Conservation (phyloP, 2,888 invertebrate genomes). For the Apotomis capreana region DNA sequence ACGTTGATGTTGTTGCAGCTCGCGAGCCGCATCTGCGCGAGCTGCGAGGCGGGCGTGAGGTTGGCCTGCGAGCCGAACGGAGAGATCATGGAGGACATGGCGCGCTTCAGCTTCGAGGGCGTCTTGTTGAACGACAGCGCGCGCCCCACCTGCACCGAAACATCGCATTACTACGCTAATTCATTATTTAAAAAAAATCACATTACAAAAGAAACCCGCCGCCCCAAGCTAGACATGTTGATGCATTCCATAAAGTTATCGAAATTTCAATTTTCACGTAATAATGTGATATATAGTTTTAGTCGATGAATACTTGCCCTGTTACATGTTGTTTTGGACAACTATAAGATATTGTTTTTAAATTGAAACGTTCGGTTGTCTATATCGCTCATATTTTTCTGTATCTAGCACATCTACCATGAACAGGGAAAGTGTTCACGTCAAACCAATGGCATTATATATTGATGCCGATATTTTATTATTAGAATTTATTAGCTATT, state of each 20-base stretch:
- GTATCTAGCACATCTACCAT: too few relatives aligned
- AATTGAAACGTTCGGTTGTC: too few relatives aligned
- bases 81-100: slow-evolving; percentile 97
- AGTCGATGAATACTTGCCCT: too few relatives aligned
- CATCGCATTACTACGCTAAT: neutral
- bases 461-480: too few relatives aligned
- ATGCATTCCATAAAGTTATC: neutral
- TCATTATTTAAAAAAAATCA: neutral
- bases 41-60: slow-evolving; percentile 91
- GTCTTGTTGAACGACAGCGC: slow-evolving; percentile 98
- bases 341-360: too few relatives aligned
- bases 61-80: slow-evolving; percentile 94
- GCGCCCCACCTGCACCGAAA: slow-evolving; percentile 87
- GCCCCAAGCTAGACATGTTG: slow-evolving; percentile 17
- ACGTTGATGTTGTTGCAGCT: slow-evolving; percentile 94
- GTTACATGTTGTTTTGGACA: too few relatives aligned
- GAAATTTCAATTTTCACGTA: neutral
- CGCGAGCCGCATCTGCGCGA: slow-evolving; percentile 93
- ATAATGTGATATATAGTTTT: too few relatives aligned
- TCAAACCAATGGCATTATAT: too few relatives aligned
- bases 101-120: slow-evolving; percentile 95
- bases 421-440: too few relatives aligned
- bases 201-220: slow-evolving; percentile 12
- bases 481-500: too few relatives aligned
- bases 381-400: too few relatives aligned